Base-by-base conservation (phyloP, 2,797 vertebrate species). In the Chromobotia macracanthus region DNA sequence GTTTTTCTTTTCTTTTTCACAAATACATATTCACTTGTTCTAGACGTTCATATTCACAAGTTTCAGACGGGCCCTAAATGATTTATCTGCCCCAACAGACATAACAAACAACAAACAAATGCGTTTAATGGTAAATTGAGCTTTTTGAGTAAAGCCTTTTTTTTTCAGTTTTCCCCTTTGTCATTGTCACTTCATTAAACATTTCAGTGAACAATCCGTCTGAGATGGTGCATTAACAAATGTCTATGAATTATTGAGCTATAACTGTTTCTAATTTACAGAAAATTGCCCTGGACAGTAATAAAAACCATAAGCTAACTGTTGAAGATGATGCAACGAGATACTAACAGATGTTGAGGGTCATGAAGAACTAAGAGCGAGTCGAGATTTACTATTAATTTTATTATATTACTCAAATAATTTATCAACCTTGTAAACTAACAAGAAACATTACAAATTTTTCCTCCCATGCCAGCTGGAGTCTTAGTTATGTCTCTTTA, bases 381-480 rank as follows among this genome's bases (percentile, higher is more conserved):
- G 31, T 55, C 19, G 0, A 25, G 5, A 44, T 44, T 56, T 28
- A 41, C 3, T 5, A 3, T 15, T 2, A 31, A 18, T 44, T 58
- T 41, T 23, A 75, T 31, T 67, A 9, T 56, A 58, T 48, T 58
- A 21, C 31, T 23, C 35, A 58, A 68, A 68, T 11, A 13, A 68
- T 31, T 16, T 31, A 44, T 41, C 44, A 41, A 58, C 38, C 7
- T 46, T 11, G 3, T 46, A 19, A 73, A 48, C 21, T 31, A 60
- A 61, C 11, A 0, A 48, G 13, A 63, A 51, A 0, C 0, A 46
- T 35, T 13, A 11, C 31, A 64, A 63, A 69, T n/a, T 64, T 18
- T 38, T 38, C 28, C 6, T 48, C 12, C 0, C 41, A 58, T 68
- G 0, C 11, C 25, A 67, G 51, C 21, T 31, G 23, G 23, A 67